Percentiles rank a stretch among this genome's conserved stretches.
These are phyloP conservation scores for Lasioglossum calceatum DNA, from an alignment of 2,888 invertebrate genomes.

Conservation along the genomic window DNA sequence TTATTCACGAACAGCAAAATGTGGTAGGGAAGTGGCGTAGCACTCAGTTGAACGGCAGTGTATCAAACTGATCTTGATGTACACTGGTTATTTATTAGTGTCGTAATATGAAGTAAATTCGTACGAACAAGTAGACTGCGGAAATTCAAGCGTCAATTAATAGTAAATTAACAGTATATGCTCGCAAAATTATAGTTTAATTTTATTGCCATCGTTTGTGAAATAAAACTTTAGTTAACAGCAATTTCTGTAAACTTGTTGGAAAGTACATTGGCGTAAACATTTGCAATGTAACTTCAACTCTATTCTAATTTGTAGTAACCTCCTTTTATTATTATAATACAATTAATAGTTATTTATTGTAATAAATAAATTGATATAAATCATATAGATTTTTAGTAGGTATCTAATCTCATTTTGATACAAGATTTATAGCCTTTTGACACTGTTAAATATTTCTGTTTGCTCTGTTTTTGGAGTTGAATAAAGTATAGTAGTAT, in stretches of 20 bases:
- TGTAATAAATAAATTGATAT: neutral
- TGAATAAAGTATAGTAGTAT: neutral
- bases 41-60: constrained; percentile 55
- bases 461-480: neutral
- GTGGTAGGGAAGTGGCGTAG: constrained; percentile 46
- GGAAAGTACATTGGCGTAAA: neutral
- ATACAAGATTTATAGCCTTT: neutral
- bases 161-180: neutral
- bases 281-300: neutral
- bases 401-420: neutral
- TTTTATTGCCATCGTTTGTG: neutral
- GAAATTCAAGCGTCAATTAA: neutral
- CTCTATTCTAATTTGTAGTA: neutral
- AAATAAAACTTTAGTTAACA: neutral
- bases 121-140: neutral
- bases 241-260: neutral
- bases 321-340: neutral
- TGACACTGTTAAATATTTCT: neutral
- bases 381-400: neutral
- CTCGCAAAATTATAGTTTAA: neutral
- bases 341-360: neutral
- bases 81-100: constrained; percentile 40
- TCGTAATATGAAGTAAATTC: constrained; percentile 11
- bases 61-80: constrained; percentile 58
- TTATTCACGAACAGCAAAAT: constrained; percentile 61